Conservation (phyloP, 2,113 vertebrate genomes). For the Pteruthius melanotis region DNA sequence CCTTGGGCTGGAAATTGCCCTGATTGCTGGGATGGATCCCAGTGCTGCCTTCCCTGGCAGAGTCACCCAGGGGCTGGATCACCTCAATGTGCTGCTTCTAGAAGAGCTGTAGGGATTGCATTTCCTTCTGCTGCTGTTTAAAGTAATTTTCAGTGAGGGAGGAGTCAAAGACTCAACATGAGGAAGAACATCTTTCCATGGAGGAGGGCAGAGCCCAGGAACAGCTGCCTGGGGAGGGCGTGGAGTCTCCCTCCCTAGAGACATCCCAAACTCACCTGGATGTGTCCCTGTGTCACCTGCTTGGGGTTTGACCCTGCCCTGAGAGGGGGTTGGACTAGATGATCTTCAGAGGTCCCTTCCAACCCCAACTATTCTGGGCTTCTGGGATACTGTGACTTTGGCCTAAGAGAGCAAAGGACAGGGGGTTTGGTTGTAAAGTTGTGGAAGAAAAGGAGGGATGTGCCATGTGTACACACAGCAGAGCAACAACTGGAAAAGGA, state of each 20-base stretch:
- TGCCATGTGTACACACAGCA: rapidly evolving
- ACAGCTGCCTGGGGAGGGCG: neutral
- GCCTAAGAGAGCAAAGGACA: neutral
- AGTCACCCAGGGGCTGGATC: neutral
- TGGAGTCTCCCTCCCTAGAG: neutral
- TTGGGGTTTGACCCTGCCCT: neutral
- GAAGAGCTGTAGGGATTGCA: neutral
- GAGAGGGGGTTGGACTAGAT: neutral
- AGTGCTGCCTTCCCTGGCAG: neutral
- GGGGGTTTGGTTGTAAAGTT: neutral
- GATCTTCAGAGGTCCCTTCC: neutral
- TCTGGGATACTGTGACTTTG: neutral
- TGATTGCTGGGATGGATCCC: neutral
- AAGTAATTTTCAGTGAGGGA: neutral
- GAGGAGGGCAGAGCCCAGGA: neutral
- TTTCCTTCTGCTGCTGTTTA: neutral
- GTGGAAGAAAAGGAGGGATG: neutral
- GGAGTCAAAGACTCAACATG: neutral
- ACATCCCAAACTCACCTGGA: neutral
- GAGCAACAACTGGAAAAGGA: neutral
- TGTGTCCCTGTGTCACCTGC: neutral
- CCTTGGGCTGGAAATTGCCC: neutral
- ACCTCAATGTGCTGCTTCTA: rapidly evolving
- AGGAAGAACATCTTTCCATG: neutral
- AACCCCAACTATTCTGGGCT: rapidly evolving